Evolutionary conservation across 2,113 vertebrate species (phyloP).

Genomic region (Girardinichthys multiradiatus): DNA sequence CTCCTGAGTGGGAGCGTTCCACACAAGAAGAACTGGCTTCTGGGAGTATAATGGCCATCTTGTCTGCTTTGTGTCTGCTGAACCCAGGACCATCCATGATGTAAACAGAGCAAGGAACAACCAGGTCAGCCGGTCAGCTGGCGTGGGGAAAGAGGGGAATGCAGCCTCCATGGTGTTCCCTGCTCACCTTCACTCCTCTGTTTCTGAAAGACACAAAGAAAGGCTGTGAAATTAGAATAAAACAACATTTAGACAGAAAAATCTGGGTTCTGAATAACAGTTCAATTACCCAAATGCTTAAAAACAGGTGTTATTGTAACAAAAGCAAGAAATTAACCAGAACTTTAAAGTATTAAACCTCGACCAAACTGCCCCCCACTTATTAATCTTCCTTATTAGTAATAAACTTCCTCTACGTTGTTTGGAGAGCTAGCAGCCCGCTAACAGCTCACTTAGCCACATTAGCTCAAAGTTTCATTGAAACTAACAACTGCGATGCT

Average conservation of each 20-base stretch:
- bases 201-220: constrained; percentile 34
- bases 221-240: constrained; percentile 15
- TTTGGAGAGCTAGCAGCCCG: background rate
- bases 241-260: background rate
- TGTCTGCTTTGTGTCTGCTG: constrained; percentile 76
- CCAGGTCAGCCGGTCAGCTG: constrained; percentile 40
- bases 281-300: background rate
- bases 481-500: constrained; percentile 23
- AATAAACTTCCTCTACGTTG: background rate
- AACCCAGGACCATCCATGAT: constrained; percentile 59
- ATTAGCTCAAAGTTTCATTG: constrained; percentile 49
- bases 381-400: background rate
- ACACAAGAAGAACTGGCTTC: constrained; percentile 82
- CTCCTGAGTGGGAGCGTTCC: constrained; percentile 86
- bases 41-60: constrained; percentile 80
- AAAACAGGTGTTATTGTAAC: background rate
- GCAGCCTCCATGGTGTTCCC: constrained; percentile 54
- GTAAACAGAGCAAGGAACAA: constrained; percentile 61
- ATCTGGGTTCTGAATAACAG: background rate
- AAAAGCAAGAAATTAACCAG: background rate
- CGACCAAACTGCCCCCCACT: background rate
- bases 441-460: background rate
- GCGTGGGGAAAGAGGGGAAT: constrained; percentile 23
- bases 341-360: background rate
- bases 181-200: constrained; percentile 42